Base-by-base conservation (phyloP, 2,797 vertebrate genomes). In the Gymnoscopelus braueri region DNA sequence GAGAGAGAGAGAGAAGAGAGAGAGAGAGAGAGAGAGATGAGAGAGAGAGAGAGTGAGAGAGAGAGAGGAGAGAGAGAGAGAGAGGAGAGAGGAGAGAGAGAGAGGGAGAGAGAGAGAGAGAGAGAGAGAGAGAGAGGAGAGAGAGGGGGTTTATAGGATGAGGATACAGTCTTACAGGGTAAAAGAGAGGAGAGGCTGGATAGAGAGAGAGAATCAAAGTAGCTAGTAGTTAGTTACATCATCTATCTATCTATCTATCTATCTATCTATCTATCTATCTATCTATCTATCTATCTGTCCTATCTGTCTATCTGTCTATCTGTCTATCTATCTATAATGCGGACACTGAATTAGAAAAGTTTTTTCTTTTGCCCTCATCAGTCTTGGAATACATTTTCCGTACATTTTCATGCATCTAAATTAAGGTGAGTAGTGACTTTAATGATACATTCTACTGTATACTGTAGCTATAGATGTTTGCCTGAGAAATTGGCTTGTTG, bases 41-140 rank as follows among this genome's bases (percentile, higher is more conserved):
- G 35, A 44, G 39, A 49, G 49, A 50, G 49, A 50, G 49, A 50
- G 49, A 50, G 11, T 14, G 49, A 50, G 49, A 50, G 49, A 50
- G 50, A 51, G 50, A 51, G 50, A 51, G 12, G 50, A 51, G 50
- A 51, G 50, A 51, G 50, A 51, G 50, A 51, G 50, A 51, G 50
- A 51, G 50, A 51, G 50, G 50, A 51, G 50, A 51, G 35, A 44
- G 39, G 5, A 6, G 7, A 44, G 8, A 44, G 39, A 19, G 8
- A 10, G 39, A 44, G 39, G 35, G 35, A 19, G 19, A 19, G 19
- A 19, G 19, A 19, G 19, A 19, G 19, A 19, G 44, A 50, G 44
- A 50, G 44, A 49, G 19, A 62, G 44, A 62, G 15, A 62, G 44
- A 62, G 60, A 29, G 15, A 63, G 47, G 47, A 63, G 61, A 52